phyloP scores from a whole-genome alignment of 2,113 vertebrate genomes.

The Tringa solitaria region DNA sequence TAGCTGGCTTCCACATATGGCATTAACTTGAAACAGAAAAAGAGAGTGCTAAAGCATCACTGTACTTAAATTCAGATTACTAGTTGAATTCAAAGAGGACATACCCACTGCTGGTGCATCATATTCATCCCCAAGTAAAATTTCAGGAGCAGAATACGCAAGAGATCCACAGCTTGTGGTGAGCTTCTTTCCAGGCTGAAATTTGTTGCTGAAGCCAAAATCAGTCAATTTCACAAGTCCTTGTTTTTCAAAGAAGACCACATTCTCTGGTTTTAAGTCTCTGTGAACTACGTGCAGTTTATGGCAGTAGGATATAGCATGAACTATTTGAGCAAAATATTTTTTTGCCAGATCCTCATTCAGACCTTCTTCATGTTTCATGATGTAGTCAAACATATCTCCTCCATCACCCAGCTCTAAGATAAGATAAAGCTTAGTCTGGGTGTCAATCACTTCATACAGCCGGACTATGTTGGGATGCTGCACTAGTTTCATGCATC shows the following conservation, averaged over 20 bases:
- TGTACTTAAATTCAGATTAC: background rate
- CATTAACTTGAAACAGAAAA: background rate
- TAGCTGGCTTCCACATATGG: background rate
- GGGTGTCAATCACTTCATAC: slow-evolving; percentile 97
- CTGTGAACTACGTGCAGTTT: slow-evolving; percentile 96
- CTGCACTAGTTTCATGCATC: slow-evolving; percentile 98
- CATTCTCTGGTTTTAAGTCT: slow-evolving; percentile 97
- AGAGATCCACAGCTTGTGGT: slow-evolving; percentile 97
- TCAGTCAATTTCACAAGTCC: slow-evolving; percentile 97
- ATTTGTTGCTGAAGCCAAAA: slow-evolving; percentile 99
- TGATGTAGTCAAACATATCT: slow-evolving; percentile 99
- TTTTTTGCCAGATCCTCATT: slow-evolving; percentile 96
- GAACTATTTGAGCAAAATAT: slow-evolving; percentile 97
- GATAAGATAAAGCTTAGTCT: slow-evolving; percentile 98
- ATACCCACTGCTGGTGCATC: slow-evolving; percentile 97
- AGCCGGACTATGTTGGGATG: slow-evolving; percentile 97
- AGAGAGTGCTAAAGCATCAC: background rate
- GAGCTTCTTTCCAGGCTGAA: slow-evolving; percentile 97
- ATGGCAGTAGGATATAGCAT: slow-evolving; percentile 98
- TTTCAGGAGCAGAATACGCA: slow-evolving; percentile 96
- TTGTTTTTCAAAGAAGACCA: slow-evolving; percentile 98
- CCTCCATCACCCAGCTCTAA: slow-evolving; percentile 95
- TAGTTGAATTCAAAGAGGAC: slow-evolving; percentile 36
- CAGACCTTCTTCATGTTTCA: slow-evolving; percentile 97
- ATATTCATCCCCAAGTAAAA: slow-evolving; percentile 95